A percentile compares a stretch with the other conserved stretches of the same genome.
These are phyloP conservation scores for Andrena bucephala DNA, from an alignment of 2,888 invertebrate species.

Conservation along the genomic window DNA sequence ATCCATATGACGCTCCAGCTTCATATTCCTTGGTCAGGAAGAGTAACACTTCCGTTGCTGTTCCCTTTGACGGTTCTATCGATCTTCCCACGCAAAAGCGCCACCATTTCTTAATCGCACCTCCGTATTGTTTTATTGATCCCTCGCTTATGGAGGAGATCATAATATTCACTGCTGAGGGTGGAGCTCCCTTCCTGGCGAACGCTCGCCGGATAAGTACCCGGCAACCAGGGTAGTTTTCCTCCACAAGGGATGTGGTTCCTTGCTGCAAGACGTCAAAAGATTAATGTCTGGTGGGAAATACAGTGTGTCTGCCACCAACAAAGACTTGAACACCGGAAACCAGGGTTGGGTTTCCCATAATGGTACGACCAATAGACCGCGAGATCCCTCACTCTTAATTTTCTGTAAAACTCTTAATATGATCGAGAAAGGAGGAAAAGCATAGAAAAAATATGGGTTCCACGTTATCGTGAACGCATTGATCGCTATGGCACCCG, in stretches of 20 bases:
- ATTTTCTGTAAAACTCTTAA: too few species aligned
- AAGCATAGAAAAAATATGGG: constrained; percentile 3
- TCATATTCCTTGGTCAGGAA: too few species aligned
- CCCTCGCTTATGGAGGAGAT: not conserved
- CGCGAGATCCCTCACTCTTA: too few species aligned
- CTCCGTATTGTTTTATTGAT: constrained; percentile 13
- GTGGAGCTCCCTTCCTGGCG: not conserved
- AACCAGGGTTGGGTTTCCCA: too few species aligned
- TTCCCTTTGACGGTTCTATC: not conserved
- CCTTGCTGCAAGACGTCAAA: too few species aligned
- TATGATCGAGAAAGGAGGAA: too few species aligned
- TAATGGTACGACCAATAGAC: too few species aligned
- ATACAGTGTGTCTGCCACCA: too few species aligned
- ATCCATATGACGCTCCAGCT: too few species aligned
- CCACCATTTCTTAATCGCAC: constrained; percentile 10
- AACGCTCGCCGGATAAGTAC: constrained; percentile 7
- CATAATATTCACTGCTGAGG: not conserved
- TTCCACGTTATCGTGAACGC: constrained; percentile 18
- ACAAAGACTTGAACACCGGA: too few species aligned
- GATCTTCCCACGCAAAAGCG: not conserved
- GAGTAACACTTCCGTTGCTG: not conserved
- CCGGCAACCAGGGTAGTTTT: constrained; percentile 29
- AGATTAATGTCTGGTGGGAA: too few species aligned
- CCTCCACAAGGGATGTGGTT: not conserved
- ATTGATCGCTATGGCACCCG: constrained; percentile 1